Evolutionary conservation across 2,888 invertebrate genomes (phyloP).

Genomic region (Orchestes rusci): DNA sequence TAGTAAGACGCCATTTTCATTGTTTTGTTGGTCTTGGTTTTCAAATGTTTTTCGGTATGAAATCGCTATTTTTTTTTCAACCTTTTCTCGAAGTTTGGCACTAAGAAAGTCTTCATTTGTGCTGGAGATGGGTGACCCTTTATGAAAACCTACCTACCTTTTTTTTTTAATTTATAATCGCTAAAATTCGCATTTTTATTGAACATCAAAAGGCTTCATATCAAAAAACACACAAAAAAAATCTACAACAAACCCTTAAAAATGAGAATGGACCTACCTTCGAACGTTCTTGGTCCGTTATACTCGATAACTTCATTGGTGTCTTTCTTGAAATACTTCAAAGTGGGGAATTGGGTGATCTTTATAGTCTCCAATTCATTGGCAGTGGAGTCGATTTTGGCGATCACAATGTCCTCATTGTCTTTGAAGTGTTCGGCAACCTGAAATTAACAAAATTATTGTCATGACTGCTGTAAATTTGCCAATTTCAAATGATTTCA

Average conservation of each 20-base stretch:
- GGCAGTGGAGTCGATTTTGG: slow-evolving; percentile 97
- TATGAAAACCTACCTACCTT: too few relatives aligned
- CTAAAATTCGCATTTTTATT: too few relatives aligned
- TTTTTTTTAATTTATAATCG: too few relatives aligned
- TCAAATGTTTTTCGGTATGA: too few relatives aligned
- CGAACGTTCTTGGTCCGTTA: slow-evolving; percentile 70
- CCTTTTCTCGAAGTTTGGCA: too few relatives aligned
- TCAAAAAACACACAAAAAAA: too few relatives aligned
- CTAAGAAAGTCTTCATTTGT: too few relatives aligned
- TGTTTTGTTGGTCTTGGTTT: too few relatives aligned
- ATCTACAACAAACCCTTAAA: background rate
- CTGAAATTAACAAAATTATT: slow-evolving; percentile 5
- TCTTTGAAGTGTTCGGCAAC: slow-evolving; percentile 56
- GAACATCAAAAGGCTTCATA: too few relatives aligned
- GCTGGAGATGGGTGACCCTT: too few relatives aligned
- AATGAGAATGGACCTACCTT: slow-evolving; percentile 11
- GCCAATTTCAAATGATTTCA: background rate
- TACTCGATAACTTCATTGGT: slow-evolving; percentile 87
- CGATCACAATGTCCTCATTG: slow-evolving; percentile 76
- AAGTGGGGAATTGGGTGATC: slow-evolving; percentile 89
- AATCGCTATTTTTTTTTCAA: too few relatives aligned
- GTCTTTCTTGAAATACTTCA: slow-evolving; percentile 89
- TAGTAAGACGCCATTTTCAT: too few relatives aligned
- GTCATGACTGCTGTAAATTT: background rate
- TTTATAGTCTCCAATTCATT: slow-evolving; percentile 97